Percentiles rank a stretch among this genome's conserved stretches.
These are phyloP conservation scores for Chaetophractus vellerosus DNA, from an alignment of 2,797 vertebrate species.

Conservation along the genomic window DNA sequence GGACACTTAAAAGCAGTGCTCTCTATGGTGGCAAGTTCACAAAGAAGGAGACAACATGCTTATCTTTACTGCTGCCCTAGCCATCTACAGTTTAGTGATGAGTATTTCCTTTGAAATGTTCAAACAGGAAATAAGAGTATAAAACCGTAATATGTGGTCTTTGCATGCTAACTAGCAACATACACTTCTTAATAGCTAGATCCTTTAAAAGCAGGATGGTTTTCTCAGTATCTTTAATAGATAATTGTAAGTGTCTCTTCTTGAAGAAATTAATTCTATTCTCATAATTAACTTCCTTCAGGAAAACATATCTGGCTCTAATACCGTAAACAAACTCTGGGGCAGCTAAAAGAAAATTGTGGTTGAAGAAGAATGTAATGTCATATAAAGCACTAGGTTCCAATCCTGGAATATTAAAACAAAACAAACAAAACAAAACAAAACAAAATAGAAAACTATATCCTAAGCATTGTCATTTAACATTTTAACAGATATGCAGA, in stretches of 20 bases:
- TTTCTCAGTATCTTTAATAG: conserved; percentile 52
- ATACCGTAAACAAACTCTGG: neutral
- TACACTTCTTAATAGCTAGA: conserved; percentile 45
- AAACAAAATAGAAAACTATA: neutral
- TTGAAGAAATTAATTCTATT: conserved; percentile 50
- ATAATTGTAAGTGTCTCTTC: neutral
- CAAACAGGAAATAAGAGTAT: conserved; percentile 87
- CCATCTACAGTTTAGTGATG: conserved; percentile 73
- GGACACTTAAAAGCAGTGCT: neutral
- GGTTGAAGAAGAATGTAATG: conserved; percentile 25
- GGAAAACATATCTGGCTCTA: conserved; percentile 29
- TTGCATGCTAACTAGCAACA: conserved; percentile 77
- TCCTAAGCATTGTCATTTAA: conserved; percentile 34
- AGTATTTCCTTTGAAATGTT: conserved; percentile 81
- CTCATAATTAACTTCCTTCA: conserved; percentile 39
- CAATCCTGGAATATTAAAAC: neutral
- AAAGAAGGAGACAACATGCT: neutral
- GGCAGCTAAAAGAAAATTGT: neutral
- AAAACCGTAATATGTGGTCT: conserved; percentile 77
- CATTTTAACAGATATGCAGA: neutral
- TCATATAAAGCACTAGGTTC: conserved; percentile 6
- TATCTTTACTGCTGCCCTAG: conserved; percentile 65
- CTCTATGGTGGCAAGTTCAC: conserved; percentile 6
- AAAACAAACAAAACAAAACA: neutral
- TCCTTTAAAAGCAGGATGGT: conserved; percentile 6